phyloP scores from a whole-genome alignment of 2,113 vertebrate species.

The Rhinopomastus cyanomelas region DNA sequence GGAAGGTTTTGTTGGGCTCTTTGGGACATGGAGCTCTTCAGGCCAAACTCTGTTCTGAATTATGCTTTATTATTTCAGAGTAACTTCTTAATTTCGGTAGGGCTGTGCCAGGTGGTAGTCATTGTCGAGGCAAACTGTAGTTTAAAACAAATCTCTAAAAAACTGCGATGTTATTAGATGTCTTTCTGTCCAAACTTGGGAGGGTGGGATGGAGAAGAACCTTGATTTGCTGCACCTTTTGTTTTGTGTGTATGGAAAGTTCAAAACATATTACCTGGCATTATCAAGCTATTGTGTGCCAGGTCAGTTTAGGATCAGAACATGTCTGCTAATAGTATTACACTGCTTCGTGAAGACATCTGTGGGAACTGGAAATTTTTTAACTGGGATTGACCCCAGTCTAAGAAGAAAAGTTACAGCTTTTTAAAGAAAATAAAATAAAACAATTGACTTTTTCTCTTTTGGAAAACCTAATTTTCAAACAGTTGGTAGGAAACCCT shows the following conservation, averaged over 20 bases:
- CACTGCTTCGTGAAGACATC: background rate
- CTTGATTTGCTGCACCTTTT: background rate
- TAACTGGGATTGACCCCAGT: background rate
- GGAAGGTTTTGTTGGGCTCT: conserved; percentile 18
- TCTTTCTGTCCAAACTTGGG: background rate
- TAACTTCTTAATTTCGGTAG: background rate
- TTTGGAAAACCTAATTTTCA: conserved; percentile 7
- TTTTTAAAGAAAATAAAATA: conserved; percentile 30
- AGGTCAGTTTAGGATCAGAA: background rate
- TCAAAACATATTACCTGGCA: background rate
- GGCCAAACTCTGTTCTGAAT: conserved; percentile 34
- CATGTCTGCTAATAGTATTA: background rate
- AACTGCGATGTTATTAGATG: background rate
- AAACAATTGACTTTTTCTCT: background rate
- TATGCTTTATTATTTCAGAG: conserved; percentile 15
- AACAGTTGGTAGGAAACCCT: conserved; percentile 27
- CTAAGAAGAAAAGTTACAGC: background rate
- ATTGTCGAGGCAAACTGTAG: background rate
- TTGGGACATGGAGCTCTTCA: conserved; percentile 3
- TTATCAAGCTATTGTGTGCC: background rate
- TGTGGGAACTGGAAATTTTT: conserved; percentile 30
- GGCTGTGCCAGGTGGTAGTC: conserved; percentile 5
- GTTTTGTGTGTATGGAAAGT: background rate
- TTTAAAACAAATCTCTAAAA: background rate
- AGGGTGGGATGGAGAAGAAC: background rate